Conservation (phyloP, 2,888 invertebrate genomes). For the Micropterix aruncella region DNA sequence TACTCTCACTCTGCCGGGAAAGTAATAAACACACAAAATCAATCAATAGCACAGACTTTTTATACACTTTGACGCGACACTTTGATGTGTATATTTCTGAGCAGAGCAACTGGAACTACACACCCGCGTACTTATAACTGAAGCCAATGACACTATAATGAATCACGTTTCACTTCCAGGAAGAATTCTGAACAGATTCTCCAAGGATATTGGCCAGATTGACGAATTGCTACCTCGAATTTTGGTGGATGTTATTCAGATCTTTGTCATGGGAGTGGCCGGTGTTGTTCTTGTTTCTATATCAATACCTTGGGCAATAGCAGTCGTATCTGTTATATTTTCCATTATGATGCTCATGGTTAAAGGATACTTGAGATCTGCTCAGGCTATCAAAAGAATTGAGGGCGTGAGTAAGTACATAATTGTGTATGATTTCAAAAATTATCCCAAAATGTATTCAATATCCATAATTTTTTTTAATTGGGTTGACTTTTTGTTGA, state of each 20-base stretch:
- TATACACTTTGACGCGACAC: too few species aligned
- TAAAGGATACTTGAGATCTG: neutral
- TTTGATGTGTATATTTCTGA: too few species aligned
- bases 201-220: neutral
- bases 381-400: neutral
- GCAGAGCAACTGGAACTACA: too few species aligned
- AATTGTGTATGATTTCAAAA: neutral
- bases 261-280: neutral
- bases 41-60: too few species aligned
- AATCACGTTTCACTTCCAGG: neutral
- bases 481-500: too few species aligned
- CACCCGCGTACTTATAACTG: too few species aligned
- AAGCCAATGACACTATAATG: too few species aligned
- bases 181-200: neutral
- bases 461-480: too few species aligned
- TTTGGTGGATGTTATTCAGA: neutral
- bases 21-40: too few species aligned
- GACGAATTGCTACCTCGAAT: neutral
- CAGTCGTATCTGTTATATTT: neutral
- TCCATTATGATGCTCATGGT: neutral
- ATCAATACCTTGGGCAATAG: neutral
- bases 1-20: too few species aligned
- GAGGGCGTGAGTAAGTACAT: neutral
- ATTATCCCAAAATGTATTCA: neutral
- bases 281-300: neutral